Evolutionary conservation across 2,888 invertebrate species (phyloP), one percentile per base, ranked within the genome.

Genomic region (Synergus laeviventris): DNA sequence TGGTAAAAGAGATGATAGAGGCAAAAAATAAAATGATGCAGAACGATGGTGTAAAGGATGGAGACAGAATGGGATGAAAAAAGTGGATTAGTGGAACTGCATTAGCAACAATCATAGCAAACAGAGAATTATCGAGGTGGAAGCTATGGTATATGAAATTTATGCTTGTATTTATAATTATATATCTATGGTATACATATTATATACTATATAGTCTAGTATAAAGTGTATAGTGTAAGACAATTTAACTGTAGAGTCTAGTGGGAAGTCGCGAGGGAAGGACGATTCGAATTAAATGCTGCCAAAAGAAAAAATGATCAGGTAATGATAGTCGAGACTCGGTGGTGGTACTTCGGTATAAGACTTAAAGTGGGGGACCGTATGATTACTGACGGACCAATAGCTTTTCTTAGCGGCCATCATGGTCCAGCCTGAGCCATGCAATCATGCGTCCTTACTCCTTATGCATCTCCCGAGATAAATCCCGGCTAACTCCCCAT

Each of bases 301-400:
- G 83, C 79, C 74, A 82, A 79, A 81, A 79, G 84, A 86, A 87
- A 88, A 88, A 89, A 89, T 86, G 85, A 87, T 84, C 83, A 87
- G 81, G 87, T 90, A 90, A 90, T 90, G 89, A 90, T 86, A 88
- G 89, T 56, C 76, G 75, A 76, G 77, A 78, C 82, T 62, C 82
- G 79, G 82, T 84, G 84, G 82, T 81, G 81, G 83, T 85, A 84
- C 81, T 82, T 76, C 76, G 83, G 80, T 81, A 79, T 83, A 81
- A 81, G 81, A 78, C 75, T 75, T 81, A 80, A 78, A 75, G 81
- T 78, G 81, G 77, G 82, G 82, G 83, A 89, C 87, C 87, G 85
- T 89, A 87, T 89, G 89, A 91, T 91, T 91, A 90, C 85, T 85
- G 85, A 84, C 85, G 87, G 87, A 89, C 91, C 91, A 91, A 91